A percentile compares a stretch with the other conserved stretches of the same genome.
Conservation (phyloP, 2,797 vertebrate genomes). For the Vireo griseus region DNA sequence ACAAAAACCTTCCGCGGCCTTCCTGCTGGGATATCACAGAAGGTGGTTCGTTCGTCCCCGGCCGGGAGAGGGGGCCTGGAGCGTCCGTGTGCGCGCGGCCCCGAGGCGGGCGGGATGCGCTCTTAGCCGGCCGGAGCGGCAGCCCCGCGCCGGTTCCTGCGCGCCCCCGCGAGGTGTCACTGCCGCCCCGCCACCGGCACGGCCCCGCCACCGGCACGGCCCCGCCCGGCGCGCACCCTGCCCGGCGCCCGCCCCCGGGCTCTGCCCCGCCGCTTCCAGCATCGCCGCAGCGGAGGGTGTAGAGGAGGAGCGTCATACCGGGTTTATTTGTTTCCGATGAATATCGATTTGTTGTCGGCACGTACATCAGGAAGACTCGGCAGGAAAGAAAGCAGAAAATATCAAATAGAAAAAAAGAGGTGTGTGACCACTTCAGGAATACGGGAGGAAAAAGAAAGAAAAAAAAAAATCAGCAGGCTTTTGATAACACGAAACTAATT, state of each 20-base stretch:
- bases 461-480: neutral
- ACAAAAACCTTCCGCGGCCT: neutral
- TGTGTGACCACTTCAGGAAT: neutral
- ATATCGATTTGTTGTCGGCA: rapidly evolving
- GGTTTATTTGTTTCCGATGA: rapidly evolving
- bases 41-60: neutral
- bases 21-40: rapidly evolving
- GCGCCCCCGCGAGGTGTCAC: neutral
- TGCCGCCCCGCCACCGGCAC: neutral
- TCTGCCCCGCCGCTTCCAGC: rapidly evolving
- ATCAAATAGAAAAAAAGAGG: neutral
- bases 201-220: neutral
- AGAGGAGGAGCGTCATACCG: rapidly evolving
- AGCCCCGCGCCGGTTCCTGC: neutral
- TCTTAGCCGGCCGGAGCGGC: too few species aligned
- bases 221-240: rapidly evolving
- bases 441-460: rapidly evolving
- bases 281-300: rapidly evolving
- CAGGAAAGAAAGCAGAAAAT: neutral
- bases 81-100: neutral
- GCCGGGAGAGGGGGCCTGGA: neutral
- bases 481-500: neutral
- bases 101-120: too few species aligned
- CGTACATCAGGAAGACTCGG: rapidly evolving
- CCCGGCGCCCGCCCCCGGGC: rapidly evolving